Evolutionary conservation across 1,140 invertebrate species (phyloP).

Genomic region (Drosophila murphyi): DNA sequence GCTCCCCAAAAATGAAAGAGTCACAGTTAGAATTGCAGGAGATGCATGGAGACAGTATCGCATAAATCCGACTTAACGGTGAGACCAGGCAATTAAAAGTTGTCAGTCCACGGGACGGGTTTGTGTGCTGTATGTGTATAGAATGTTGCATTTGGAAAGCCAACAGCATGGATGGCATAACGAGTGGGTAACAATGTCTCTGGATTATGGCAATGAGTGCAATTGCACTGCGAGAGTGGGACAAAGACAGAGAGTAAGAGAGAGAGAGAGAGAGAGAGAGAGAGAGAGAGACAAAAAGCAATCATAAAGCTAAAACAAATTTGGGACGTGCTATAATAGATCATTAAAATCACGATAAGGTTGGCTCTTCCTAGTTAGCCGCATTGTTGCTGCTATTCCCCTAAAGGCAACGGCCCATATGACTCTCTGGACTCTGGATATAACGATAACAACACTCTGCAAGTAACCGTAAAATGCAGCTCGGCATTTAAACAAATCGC

Average conservation of each 20-base stretch:
- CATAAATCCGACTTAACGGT: slow-evolving; percentile 77
- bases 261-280: slow-evolving; percentile 6
- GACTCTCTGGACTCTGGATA: background rate
- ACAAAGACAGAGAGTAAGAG: background rate
- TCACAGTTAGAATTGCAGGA: background rate
- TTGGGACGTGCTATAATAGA: slow-evolving; percentile 20
- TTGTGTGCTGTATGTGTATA: slow-evolving; percentile 34
- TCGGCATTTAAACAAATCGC: background rate
- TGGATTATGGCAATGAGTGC: slow-evolving; percentile 42
- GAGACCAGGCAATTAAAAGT: slow-evolving; percentile 49
- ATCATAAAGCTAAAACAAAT: slow-evolving; percentile 32
- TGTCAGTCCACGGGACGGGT: slow-evolving; percentile 34
- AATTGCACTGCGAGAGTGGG: slow-evolving; percentile 5
- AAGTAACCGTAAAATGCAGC: background rate
- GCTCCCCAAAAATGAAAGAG: background rate
- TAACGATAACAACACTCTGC: slow-evolving; percentile 14
- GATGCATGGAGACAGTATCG: slow-evolving; percentile 14
- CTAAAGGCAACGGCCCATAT: background rate
- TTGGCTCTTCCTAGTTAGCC: slow-evolving; percentile 21
- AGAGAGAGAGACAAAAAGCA: slow-evolving; percentile 11
- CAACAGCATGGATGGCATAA: slow-evolving; percentile 3
- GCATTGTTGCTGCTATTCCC: slow-evolving; percentile 3
- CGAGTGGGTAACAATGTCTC: slow-evolving; percentile 34
- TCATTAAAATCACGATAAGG: slow-evolving; percentile 34
- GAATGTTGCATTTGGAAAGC: slow-evolving; percentile 15